Percentiles rank a stretch among this genome's conserved stretches.
phyloP scores from a whole-genome alignment of 2,888 invertebrate species.

The Cephus spinipes region DNA sequence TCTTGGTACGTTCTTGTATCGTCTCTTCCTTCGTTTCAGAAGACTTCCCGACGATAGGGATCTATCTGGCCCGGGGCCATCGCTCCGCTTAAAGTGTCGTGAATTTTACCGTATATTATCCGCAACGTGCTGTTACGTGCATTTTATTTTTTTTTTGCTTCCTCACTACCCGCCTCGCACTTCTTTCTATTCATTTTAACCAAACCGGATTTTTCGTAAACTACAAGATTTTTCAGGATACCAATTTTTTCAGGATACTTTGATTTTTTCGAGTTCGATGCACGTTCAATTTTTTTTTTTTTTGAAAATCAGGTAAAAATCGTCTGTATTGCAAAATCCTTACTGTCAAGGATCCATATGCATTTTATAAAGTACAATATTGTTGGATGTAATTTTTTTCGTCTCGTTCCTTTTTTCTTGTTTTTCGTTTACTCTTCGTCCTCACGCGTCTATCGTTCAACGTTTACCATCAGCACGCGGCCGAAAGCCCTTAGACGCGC shows the following conservation, averaged over 20 bases:
- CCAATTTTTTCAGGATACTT: background rate
- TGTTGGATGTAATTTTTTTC: background rate
- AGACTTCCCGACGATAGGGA: background rate
- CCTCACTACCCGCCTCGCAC: background rate
- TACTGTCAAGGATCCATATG: background rate
- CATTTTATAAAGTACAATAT: background rate
- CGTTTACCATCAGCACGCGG: background rate
- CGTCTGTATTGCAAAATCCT: fast-evolving
- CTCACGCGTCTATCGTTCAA: background rate
- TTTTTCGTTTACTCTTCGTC: background rate
- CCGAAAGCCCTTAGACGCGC: background rate
- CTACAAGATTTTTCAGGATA: background rate
- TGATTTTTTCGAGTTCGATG: background rate
- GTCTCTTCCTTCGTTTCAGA: background rate
- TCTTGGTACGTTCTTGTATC: slow-evolving; percentile 7
- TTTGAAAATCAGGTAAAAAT: background rate
- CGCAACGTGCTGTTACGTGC: background rate
- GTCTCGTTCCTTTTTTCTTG: background rate
- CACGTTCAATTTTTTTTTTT: background rate
- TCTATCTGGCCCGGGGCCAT: background rate
- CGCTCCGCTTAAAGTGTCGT: background rate
- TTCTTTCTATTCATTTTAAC: background rate
- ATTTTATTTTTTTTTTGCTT: background rate
- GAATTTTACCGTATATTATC: background rate
- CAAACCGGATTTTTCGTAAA: background rate